Conservation (phyloP, 1,140 invertebrate species). For the Anastrepha obliqua region DNA sequence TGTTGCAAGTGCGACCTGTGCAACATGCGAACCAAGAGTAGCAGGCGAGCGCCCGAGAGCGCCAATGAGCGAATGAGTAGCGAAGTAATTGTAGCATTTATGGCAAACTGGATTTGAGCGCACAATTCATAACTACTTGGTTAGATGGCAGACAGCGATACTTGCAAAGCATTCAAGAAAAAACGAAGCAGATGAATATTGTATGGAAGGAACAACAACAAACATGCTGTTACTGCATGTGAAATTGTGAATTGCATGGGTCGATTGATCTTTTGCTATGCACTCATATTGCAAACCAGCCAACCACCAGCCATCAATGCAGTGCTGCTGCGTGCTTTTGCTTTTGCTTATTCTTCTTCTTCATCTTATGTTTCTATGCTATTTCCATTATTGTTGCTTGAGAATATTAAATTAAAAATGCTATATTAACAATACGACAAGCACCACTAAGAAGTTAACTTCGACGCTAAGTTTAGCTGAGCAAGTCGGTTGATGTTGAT, state of each 20-base stretch:
- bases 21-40: background rate
- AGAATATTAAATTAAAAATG: conserved; percentile 40
- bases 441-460: background rate
- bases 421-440: conserved; percentile 10
- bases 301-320: background rate
- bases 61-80: conserved; percentile 56
- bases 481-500: background rate
- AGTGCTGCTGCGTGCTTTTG: background rate
- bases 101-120: conserved; percentile 41
- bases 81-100: background rate
- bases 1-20: conserved; percentile 40
- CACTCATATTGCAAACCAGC: background rate
- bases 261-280: conserved; percentile 52
- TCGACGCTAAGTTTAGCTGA: background rate
- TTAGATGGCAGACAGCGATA: background rate
- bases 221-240: background rate
- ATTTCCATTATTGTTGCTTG: conserved; percentile 5
- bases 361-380: background rate
- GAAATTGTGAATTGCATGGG: conserved; percentile 52
- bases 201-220: conserved; percentile 19
- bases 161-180: background rate
- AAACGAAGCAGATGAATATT: background rate
- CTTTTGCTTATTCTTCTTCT: background rate
- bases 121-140: background rate
- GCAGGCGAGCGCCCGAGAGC: conserved; percentile 1